These are phyloP conservation scores for Lucilia cuprina DNA, from an alignment of 1,140 invertebrate genomes.

Conservation along the genomic window DNA sequence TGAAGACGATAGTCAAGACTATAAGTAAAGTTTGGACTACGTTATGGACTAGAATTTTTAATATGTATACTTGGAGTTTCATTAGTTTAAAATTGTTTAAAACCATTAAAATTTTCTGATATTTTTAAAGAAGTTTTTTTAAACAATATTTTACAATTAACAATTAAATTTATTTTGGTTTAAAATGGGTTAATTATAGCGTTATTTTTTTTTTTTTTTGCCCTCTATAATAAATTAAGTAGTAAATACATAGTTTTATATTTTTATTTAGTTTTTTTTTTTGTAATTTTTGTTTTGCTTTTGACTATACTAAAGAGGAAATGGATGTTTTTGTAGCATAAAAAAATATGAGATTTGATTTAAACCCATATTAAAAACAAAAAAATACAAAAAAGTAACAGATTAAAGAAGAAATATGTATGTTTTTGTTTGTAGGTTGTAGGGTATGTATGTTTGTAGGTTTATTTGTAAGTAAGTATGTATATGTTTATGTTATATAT, in stretches of 20 bases:
- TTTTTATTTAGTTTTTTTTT: neutral
- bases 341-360: neutral
- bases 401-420: neutral
- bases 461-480: too few relatives aligned
- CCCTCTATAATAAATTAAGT: neutral
- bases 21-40: too few relatives aligned
- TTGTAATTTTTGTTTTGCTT: neutral
- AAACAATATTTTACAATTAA: neutral
- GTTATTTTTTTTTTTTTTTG: neutral
- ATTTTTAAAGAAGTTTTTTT: neutral
- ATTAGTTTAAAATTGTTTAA: neutral
- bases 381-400: neutral
- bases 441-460: neutral
- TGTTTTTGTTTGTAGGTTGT: neutral
- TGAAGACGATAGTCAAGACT: too few relatives aligned
- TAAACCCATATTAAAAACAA: neutral
- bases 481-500: neutral
- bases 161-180: neutral
- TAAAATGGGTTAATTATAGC: conserved; percentile 7
- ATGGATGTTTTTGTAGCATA: neutral
- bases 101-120: neutral
- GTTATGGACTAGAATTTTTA: too few relatives aligned
- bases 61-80: too few relatives aligned
- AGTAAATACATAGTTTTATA: neutral
- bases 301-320: neutral